phyloP scores from a whole-genome alignment of 2,888 invertebrate species.

The Magallana nippona region DNA sequence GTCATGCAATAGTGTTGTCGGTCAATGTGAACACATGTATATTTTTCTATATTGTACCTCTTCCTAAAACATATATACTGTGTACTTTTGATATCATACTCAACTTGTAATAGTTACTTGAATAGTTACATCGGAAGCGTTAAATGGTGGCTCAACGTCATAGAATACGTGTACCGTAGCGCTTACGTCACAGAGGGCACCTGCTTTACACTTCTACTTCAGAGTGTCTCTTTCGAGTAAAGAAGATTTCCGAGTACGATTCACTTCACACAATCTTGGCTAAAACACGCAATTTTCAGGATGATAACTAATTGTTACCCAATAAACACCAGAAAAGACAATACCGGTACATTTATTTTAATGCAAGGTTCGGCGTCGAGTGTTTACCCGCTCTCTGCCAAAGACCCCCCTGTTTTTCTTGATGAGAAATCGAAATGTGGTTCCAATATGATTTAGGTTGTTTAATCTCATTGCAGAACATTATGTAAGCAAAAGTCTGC shows the following conservation, averaged over 20 bases:
- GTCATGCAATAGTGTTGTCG: too few species aligned
- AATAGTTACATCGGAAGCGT: too few species aligned
- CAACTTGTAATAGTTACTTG: too few species aligned
- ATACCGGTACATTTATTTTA: neutral
- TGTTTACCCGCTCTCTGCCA: slow-evolving; percentile 7
- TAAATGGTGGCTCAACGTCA: too few species aligned
- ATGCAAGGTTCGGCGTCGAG: neutral
- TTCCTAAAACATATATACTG: too few species aligned
- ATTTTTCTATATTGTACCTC: too few species aligned
- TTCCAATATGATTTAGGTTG: slow-evolving; percentile 29
- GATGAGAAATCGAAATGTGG: slow-evolving; percentile 27
- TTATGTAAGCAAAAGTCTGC: slow-evolving; percentile 16
- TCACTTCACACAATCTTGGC: neutral
- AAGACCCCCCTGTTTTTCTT: slow-evolving; percentile 25
- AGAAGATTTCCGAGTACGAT: neutral
- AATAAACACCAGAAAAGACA: slow-evolving; percentile 5
- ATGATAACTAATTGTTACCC: slow-evolving; percentile 30
- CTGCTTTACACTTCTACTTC: too few species aligned
- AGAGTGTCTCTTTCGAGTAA: too few species aligned
- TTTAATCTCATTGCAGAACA: slow-evolving; percentile 24
- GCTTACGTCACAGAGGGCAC: too few species aligned
- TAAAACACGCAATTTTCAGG: slow-evolving; percentile 19
- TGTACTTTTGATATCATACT: too few species aligned
- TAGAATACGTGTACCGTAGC: too few species aligned
- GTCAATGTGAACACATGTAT: too few species aligned